A percentile compares a stretch with the other conserved stretches of the same genome.
These are phyloP conservation scores for Temnopleurus reevesii DNA, from an alignment of 53 echinoderm and acorn worm species.

Conservation along the genomic window DNA sequence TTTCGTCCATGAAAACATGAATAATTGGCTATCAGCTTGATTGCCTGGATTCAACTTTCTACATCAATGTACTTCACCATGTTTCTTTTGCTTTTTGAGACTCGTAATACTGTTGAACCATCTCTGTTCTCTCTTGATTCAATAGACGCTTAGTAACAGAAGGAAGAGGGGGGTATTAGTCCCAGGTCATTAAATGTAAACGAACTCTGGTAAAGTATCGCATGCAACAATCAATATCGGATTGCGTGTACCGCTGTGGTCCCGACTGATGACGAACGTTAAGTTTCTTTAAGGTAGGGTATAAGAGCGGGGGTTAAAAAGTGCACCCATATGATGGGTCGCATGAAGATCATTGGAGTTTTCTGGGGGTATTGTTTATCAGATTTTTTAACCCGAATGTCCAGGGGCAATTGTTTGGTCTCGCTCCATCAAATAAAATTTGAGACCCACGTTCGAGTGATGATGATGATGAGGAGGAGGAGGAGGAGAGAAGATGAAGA, in stretches of 20 bases:
- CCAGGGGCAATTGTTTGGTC: slow-evolving; percentile 61
- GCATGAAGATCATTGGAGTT: slow-evolving; percentile 29
- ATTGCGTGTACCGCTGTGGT: neutral
- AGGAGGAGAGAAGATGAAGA: neutral
- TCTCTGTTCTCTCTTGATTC: neutral
- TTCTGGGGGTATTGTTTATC: slow-evolving; percentile 48
- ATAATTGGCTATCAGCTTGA: neutral
- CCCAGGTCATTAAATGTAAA: slow-evolving; percentile 36
- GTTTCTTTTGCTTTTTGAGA: neutral
- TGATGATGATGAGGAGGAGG: neutral
- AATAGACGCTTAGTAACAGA: neutral
- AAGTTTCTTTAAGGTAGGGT: neutral
- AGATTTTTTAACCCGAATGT: slow-evolving; percentile 53
- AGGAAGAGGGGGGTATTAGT: slow-evolving; percentile 1
- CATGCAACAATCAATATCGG: slow-evolving; percentile 11
- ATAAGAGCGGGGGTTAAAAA: slow-evolving; percentile 1
- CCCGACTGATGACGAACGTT: slow-evolving; percentile 11
- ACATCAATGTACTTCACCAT: neutral
- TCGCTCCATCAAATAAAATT: slow-evolving; percentile 62
- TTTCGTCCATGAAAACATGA: neutral
- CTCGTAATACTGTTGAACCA: neutral
- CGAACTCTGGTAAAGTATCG: neutral
- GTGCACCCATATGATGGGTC: slow-evolving; percentile 25
- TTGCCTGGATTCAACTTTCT: neutral
- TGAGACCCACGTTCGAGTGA: slow-evolving; percentile 20